These are phyloP conservation scores for Schrankia costaestrigalis DNA, from an alignment of 2,888 invertebrate species.

Conservation along the genomic window DNA sequence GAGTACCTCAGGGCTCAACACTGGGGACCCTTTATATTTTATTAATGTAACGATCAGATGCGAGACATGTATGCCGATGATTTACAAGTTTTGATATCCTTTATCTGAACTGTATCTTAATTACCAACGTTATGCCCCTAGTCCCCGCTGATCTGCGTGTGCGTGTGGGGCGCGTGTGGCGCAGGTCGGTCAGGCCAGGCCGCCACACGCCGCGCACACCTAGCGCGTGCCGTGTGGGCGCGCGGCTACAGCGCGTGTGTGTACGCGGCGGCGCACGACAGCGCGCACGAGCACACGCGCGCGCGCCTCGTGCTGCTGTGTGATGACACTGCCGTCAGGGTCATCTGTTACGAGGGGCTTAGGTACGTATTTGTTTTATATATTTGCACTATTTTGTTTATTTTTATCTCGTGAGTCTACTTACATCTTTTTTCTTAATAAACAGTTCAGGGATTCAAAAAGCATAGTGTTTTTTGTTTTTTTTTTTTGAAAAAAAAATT, in stretches of 20 bases:
- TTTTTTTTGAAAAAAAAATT: too few species aligned
- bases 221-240: constrained; percentile 83
- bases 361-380: constrained; percentile 13
- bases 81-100: too few species aligned
- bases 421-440: too few species aligned
- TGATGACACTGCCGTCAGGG: constrained; percentile 40
- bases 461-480: too few species aligned
- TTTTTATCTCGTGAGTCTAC: too few species aligned
- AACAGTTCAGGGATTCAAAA: too few species aligned
- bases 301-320: constrained; percentile 41
- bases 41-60: too few species aligned
- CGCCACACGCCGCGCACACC: constrained; percentile 41
- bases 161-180: constrained; percentile 51
- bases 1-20: too few species aligned
- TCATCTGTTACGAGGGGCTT: constrained; percentile 37
- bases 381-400: background rate
- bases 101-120: too few species aligned
- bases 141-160: constrained; percentile 52
- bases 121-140: too few species aligned
- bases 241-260: constrained; percentile 78
- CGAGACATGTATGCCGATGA: too few species aligned
- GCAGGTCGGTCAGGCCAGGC: constrained; percentile 43
- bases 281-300: constrained; percentile 44
- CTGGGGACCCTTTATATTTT: too few species aligned
- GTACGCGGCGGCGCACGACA: constrained; percentile 32